phyloP scores from a whole-genome alignment of 1,140 invertebrate genomes.

The Limonius californicus region DNA sequence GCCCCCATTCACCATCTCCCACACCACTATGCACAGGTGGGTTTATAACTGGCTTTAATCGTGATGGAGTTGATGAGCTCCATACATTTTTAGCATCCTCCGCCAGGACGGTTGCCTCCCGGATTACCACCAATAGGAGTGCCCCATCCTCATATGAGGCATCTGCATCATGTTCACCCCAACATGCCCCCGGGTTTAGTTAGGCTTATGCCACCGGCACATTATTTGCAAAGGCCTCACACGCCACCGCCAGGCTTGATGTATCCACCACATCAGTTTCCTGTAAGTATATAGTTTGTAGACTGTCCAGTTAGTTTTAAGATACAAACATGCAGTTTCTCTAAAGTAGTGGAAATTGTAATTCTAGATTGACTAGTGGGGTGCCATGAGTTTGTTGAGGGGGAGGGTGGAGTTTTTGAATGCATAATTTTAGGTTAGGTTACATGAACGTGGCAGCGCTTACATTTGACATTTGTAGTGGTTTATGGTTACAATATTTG shows the following conservation, averaged over 20 bases:
- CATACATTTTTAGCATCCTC: slow-evolving; percentile 11
- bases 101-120: slow-evolving; percentile 29
- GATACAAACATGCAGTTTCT: too few relatives aligned
- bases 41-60: not conserved
- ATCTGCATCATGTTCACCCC: slow-evolving; percentile 21
- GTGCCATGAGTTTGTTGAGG: too few relatives aligned
- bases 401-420: too few relatives aligned
- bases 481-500: too few relatives aligned
- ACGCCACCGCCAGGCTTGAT: slow-evolving; percentile 12
- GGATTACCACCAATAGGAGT: slow-evolving; percentile 41
- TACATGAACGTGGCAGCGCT: too few relatives aligned
- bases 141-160: slow-evolving; percentile 26
- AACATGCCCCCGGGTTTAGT: slow-evolving; percentile 22
- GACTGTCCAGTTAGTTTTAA: not conserved
- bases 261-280: slow-evolving; percentile 24
- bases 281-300: too few relatives aligned
- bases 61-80: not conserved
- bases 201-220: slow-evolving; percentile 29
- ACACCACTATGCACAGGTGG: slow-evolving; percentile 10
- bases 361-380: too few relatives aligned
- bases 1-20: slow-evolving; percentile 19
- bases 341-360: too few relatives aligned
- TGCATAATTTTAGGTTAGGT: too few relatives aligned
- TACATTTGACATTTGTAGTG: too few relatives aligned
- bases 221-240: slow-evolving; percentile 44